phyloP scores from a whole-genome alignment of 2,888 invertebrate species.

The Dimorphilus gyrociliatus region DNA sequence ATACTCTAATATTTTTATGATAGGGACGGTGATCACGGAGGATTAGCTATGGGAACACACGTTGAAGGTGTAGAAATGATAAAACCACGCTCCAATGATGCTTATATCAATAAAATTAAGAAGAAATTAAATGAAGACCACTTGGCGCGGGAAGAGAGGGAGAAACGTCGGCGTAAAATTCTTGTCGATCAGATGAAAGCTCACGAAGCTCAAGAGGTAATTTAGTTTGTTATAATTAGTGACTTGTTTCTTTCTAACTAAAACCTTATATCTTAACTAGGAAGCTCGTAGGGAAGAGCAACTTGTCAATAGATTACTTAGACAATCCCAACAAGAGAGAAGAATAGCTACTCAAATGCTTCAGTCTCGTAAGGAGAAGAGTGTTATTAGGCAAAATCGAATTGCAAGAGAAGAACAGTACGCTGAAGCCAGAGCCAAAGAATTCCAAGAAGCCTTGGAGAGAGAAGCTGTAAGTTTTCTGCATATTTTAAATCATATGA shows the following conservation, averaged over 20 bases:
- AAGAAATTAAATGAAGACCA: conserved; percentile 34
- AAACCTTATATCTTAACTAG: no score
- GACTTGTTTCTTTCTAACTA: no score
- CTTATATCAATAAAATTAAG: conserved; percentile 32
- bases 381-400: conserved; percentile 30
- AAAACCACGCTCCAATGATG: conserved; percentile 25
- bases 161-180: conserved; percentile 35
- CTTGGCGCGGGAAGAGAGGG: conserved; percentile 31
- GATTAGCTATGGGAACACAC: no score
- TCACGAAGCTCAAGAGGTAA: conserved; percentile 31
- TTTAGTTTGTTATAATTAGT: no score
- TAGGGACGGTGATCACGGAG: not conserved
- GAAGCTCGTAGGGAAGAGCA: conserved; percentile 33
- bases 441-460: conserved; percentile 35
- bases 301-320: conserved; percentile 33
- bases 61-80: no score
- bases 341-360: conserved; percentile 36
- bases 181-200: conserved; percentile 34
- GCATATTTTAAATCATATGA: not conserved
- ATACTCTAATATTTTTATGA: no score
- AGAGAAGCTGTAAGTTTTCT: conserved; percentile 27
- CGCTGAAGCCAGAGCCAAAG: conserved; percentile 27
- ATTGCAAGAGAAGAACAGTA: conserved; percentile 30
- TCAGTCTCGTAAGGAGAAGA: conserved; percentile 35
- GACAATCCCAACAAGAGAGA: conserved; percentile 36